Percentiles rank a stretch among this genome's conserved stretches.
These are phyloP conservation scores for Drosophila atripex DNA, from an alignment of 2,888 invertebrate genomes.

Conservation along the genomic window DNA sequence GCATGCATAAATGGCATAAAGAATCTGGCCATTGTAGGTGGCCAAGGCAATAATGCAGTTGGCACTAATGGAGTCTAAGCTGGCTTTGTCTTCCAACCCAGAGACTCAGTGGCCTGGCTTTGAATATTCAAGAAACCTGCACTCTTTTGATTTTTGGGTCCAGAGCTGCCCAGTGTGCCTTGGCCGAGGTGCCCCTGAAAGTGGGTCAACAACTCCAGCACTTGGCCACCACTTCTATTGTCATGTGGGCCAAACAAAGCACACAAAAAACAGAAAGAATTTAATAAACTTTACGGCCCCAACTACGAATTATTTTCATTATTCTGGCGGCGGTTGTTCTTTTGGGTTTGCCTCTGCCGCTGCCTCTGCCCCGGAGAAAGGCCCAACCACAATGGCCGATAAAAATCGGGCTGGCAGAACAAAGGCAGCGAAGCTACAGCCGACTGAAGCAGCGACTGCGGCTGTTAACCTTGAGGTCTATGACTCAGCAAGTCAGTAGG, in stretches of 20 bases:
- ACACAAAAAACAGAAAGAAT: slow-evolving; percentile 44
- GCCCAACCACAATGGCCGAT: slow-evolving; percentile 60
- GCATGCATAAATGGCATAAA: slow-evolving; percentile 52
- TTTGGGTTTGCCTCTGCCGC: slow-evolving; percentile 12
- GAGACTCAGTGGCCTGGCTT: not conserved
- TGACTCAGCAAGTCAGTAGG: slow-evolving; percentile 65
- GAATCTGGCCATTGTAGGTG: slow-evolving; percentile 58
- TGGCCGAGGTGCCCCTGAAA: slow-evolving; percentile 29
- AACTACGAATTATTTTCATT: slow-evolving; percentile 75
- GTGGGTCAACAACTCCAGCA: slow-evolving; percentile 61
- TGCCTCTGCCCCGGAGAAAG: slow-evolving; percentile 9
- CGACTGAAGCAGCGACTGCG: slow-evolving; percentile 38
- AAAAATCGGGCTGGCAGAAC: slow-evolving; percentile 61
- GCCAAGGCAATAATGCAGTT: slow-evolving; percentile 24
- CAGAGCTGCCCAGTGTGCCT: not conserved
- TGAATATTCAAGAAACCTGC: not conserved
- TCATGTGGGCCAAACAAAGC: slow-evolving; percentile 47
- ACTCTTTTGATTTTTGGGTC: not conserved
- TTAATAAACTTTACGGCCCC: slow-evolving; percentile 68
- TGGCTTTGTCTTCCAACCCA: slow-evolving; percentile 20
- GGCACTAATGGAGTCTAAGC: slow-evolving; percentile 39
- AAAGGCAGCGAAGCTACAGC: slow-evolving; percentile 26
- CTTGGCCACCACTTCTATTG: slow-evolving; percentile 42
- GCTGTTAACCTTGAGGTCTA: slow-evolving; percentile 78
- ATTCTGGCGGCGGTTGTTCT: slow-evolving; percentile 51